Conservation (phyloP, 2,113 vertebrate species). For the Zonotrichia leucophrys region DNA sequence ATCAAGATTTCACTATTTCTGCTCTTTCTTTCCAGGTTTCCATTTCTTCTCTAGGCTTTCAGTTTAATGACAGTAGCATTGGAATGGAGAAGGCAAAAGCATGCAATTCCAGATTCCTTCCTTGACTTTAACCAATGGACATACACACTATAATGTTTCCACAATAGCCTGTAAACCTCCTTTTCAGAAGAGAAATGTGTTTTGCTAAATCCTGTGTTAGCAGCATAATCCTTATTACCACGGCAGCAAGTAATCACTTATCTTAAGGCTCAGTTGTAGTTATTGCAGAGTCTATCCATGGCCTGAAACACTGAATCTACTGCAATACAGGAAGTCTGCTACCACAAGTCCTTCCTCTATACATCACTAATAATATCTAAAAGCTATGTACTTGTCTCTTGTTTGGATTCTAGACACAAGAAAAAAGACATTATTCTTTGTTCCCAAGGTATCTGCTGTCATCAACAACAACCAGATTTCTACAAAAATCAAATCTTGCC, state of each 20-base stretch:
- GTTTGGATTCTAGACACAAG: neutral
- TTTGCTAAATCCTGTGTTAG: neutral
- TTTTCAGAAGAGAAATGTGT: neutral
- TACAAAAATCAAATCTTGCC: neutral
- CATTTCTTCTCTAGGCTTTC: neutral
- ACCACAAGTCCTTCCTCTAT: conserved; percentile 12
- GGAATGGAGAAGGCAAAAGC: neutral
- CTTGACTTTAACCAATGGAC: neutral
- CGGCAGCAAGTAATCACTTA: neutral
- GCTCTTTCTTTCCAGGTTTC: neutral
- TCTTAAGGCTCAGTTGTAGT: neutral
- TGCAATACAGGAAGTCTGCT: conserved; percentile 13
- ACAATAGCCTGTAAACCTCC: neutral
- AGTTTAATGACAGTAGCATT: neutral
- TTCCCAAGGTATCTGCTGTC: neutral
- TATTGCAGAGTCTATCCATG: neutral
- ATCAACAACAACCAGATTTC: neutral
- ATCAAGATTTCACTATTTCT: neutral
- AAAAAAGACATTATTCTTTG: neutral
- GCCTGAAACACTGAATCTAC: neutral
- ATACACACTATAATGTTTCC: neutral
- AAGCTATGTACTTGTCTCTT: neutral
- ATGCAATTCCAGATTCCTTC: neutral
- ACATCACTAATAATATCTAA: neutral
- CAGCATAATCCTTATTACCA: neutral